Base-by-base conservation (phyloP, 37 sponge, comb jelly and placozoan genomes). In the Ephydatia muelleri region DNA sequence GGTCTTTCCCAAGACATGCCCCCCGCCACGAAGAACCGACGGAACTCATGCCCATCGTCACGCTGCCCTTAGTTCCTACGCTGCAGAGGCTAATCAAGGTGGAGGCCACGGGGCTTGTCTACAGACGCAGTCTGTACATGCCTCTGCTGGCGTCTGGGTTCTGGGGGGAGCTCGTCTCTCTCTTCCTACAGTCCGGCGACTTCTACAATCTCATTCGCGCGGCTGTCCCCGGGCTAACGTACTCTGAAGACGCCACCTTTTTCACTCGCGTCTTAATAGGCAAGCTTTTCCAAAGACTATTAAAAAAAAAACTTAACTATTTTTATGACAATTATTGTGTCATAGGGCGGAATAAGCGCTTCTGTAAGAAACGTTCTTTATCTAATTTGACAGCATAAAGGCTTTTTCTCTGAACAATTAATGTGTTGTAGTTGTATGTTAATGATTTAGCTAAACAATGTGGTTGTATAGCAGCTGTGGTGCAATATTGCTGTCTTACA, bases 101-200 rank as follows among this genome's bases (percentile, higher is more conserved):
- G 27, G 4, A 39, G 19, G 22, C 32, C 21, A 90, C 85, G 4
- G 90, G 90, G 0, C 38, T 90, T 3, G 49, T 90, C 0, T 85
- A 81, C 35, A 69, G 90, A 0, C 76, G 90, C 16, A 75, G 81
- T 76, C 48, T 90, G 21, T 64, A 80, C 16, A 68, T 90, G 26
- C 85, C 90, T 8, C 85, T 85, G 3, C 76, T 90, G 0, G 82
- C 90, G 0, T 81, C 90, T 0, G 93, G 93, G 2, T 92, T 92
- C 81, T 92, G 93, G 93, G 81, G 89, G 47, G 85, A 85, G 65
- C 86, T 92, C 38, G 88, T 92, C 57, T 76, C 82, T 1, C 82
- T 90, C 31, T 90, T 72, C 68, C 68, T 90, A 1, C 90, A 90
- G 77, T 80, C 84, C 32, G 27, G 68, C 3, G 90, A 90, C 37